Conservation (phyloP, 2,113 vertebrate species). For the Trochalopteron elliotii region DNA sequence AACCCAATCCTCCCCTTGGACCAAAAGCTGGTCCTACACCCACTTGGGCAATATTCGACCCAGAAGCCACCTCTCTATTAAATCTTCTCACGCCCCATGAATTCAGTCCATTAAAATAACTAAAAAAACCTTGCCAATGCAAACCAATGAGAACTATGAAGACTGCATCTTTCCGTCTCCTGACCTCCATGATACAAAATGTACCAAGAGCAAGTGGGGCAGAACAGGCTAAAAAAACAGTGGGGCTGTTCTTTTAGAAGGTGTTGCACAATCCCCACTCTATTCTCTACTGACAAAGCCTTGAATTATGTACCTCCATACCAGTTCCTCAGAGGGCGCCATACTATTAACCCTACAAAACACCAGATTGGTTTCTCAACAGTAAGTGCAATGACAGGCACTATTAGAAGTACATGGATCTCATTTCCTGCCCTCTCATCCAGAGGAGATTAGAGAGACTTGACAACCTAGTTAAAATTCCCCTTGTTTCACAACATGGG, state of each 20-base stretch:
- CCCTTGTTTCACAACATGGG: background rate
- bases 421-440: background rate
- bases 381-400: background rate
- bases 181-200: background rate
- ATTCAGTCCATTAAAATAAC: background rate
- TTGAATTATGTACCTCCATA: background rate
- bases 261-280: background rate
- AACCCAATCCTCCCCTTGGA: accelerated
- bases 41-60: background rate
- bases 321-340: background rate
- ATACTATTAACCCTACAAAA: background rate
- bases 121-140: background rate
- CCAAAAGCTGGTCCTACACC: background rate
- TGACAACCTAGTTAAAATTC: background rate
- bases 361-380: background rate
- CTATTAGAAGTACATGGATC: background rate
- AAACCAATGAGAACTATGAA: background rate
- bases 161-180: background rate
- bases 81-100: background rate
- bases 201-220: background rate
- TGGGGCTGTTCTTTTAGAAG: background rate
- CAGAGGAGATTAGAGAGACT: background rate
- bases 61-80: background rate
- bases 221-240: background rate
- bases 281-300: background rate